A percentile compares a stretch with the other conserved stretches of the same genome.
phyloP scores from a whole-genome alignment of 2,888 invertebrate species.

The Lithophane socia region DNA sequence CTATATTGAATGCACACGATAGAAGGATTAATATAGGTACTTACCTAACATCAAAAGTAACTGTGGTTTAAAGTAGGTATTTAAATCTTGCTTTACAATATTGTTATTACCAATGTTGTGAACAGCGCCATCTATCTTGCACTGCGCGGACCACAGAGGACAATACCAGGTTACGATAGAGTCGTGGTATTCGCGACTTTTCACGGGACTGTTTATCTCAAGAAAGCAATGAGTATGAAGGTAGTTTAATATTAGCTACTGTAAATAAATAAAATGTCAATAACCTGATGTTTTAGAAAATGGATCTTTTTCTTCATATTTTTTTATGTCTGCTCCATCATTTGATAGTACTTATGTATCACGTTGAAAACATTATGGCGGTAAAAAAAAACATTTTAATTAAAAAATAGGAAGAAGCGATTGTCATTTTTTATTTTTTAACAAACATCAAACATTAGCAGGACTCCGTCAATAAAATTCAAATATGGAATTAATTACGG shows the following conservation, averaged over 20 bases:
- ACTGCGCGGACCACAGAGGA: too few relatives aligned
- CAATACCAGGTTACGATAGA: too few relatives aligned
- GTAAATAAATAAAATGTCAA: neutral
- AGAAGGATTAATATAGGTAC: neutral
- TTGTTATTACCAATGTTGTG: neutral
- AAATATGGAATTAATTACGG: neutral
- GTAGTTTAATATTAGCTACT: conserved; percentile 14
- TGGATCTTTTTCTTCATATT: neutral
- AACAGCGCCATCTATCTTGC: conserved; percentile 45
- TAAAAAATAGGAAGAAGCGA: neutral
- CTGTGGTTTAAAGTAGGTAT: neutral
- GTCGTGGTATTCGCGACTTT: neutral
- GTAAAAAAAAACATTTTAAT: neutral
- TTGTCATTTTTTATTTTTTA: neutral
- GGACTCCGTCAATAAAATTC: neutral
- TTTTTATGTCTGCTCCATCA: neutral
- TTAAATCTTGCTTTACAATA: neutral
- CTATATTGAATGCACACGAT: neutral
- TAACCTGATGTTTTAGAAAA: neutral
- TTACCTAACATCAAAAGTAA: neutral
- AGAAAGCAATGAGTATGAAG: conserved; percentile 4
- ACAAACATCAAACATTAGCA: neutral
- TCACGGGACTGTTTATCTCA: neutral
- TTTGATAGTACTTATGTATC: neutral
- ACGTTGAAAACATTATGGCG: neutral